Conservation (phyloP, 2,888 invertebrate genomes). For the Linnaemya tessellans region DNA sequence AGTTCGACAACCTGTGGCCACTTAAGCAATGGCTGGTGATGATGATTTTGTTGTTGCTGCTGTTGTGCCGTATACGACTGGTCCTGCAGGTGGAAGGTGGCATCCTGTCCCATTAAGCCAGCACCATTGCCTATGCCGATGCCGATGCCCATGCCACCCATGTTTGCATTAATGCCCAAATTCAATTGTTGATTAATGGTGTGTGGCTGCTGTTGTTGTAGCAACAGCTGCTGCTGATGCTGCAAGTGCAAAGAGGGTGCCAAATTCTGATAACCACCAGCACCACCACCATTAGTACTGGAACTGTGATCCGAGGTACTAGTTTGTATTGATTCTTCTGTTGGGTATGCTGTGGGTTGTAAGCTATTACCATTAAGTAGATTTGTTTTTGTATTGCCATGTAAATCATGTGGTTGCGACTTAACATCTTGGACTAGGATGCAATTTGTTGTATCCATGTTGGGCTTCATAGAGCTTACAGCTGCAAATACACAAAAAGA, state of each 20-base stretch:
- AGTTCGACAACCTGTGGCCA: slow-evolving; percentile 92
- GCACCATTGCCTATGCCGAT: slow-evolving; percentile 44
- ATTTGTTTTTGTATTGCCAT: slow-evolving; percentile 84
- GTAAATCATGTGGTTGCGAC: slow-evolving; percentile 93
- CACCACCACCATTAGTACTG: slow-evolving; percentile 82
- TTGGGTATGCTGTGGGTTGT: slow-evolving; percentile 86
- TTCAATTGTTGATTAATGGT: slow-evolving; percentile 78
- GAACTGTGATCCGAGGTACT: slow-evolving; percentile 88
- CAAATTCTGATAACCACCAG: slow-evolving; percentile 75
- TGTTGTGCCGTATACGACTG: slow-evolving; percentile 81
- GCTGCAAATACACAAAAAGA: slow-evolving; percentile 86
- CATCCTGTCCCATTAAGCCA: slow-evolving; percentile 73
- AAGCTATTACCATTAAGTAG: slow-evolving; percentile 75
- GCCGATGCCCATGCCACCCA: slow-evolving; percentile 41
- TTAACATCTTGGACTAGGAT: slow-evolving; percentile 91
- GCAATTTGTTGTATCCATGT: slow-evolving; percentile 94
- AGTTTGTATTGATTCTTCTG: slow-evolving; percentile 90
- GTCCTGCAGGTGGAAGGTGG: slow-evolving; percentile 76
- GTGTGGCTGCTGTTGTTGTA: slow-evolving; percentile 84
- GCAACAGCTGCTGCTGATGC: slow-evolving; percentile 85
- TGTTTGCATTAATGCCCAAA: slow-evolving; percentile 72
- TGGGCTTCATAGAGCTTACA: slow-evolving; percentile 94
- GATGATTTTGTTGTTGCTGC: slow-evolving; percentile 83
- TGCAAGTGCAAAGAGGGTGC: slow-evolving; percentile 82
- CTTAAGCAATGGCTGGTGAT: slow-evolving; percentile 88